These are phyloP conservation scores for Pan troglodytes DNA, from an alignment of 2,113 vertebrate genomes.

Conservation along the genomic window NHGRI_mPanTro3-v2.1_pri NC_072409.2:66704501-66705000, in stretches of 20 bases:
- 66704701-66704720: not conserved
- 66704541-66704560: not conserved
- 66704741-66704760: not conserved
- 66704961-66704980: not conserved
- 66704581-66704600: not conserved
- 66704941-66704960: not conserved
- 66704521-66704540: not conserved
- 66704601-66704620: not conserved
- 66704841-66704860: not conserved
- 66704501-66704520: not conserved
- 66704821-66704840: not conserved
- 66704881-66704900: not conserved
- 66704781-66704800: not conserved
- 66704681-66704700: not conserved
- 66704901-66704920: not conserved
- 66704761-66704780: not conserved
- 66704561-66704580: not conserved
- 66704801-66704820: not conserved
- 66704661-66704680: not conserved
- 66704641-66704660: not conserved
- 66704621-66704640: not conserved
- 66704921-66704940: not conserved
- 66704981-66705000: slow-evolving; percentile 12
- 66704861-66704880: not conserved
- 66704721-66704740: not conserved